These are phyloP conservation scores for Panagrolaimus sp. DNA, from an alignment of 1,140 invertebrate genomes.

Conservation along the genomic window DNA sequence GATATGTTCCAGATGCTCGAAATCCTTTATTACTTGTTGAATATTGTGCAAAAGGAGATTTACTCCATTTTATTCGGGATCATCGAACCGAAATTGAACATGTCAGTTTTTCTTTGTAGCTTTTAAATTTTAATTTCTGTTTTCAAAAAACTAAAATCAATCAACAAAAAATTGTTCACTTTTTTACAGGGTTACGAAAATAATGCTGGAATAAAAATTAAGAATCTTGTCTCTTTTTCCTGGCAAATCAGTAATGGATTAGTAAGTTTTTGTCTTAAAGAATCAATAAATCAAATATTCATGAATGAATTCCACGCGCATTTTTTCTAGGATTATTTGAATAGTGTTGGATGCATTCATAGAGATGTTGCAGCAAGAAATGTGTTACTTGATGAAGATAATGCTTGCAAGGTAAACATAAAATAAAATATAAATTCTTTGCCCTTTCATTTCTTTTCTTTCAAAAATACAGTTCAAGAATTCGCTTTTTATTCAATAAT, in stretches of 20 bases:
- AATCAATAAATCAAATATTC: not conserved
- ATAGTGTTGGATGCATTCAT: conserved; percentile 73
- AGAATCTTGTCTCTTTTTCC: conserved; percentile 45
- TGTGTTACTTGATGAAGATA: conserved; percentile 79
- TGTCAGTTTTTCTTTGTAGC: conserved; percentile 15
- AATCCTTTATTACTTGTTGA: conserved; percentile 42
- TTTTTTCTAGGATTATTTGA: conserved; percentile 45
- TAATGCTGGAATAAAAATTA: conserved; percentile 38
- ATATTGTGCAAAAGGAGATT: conserved; percentile 46
- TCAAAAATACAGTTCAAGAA: not conserved
- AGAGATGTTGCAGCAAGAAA: conserved; percentile 92
- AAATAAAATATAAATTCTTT: conserved; percentile 1
- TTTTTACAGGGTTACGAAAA: conserved; percentile 25
- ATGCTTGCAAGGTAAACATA: conserved; percentile 67
- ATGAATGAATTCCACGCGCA: no score
- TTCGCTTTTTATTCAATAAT: no score
- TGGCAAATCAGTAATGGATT: conserved; percentile 53
- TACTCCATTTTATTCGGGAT: conserved; percentile 45
- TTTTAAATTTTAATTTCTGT: conserved; percentile 10
- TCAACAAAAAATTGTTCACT: conserved; percentile 9
- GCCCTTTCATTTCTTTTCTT: conserved; percentile 1
- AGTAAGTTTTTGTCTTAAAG: conserved; percentile 21
- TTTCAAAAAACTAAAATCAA: conserved; percentile 5
- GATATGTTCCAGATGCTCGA: conserved; percentile 40
- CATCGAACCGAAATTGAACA: conserved; percentile 37